Evolutionary conservation across 2,888 invertebrate species (phyloP).

Genomic region (Lochmaea crataegi): DNA sequence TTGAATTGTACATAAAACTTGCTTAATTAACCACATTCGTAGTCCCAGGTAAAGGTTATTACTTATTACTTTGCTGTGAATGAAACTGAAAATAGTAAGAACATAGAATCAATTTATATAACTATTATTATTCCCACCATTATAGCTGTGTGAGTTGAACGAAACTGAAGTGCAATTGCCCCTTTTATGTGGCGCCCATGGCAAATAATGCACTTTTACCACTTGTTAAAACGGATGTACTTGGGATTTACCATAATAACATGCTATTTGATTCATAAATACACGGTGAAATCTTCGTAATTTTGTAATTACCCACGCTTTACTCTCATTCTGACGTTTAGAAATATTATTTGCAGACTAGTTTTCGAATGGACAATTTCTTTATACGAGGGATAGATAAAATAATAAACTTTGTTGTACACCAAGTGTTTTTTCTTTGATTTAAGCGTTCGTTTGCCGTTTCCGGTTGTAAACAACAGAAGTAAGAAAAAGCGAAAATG

Average conservation of each 20-base stretch:
- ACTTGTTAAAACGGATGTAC: constrained; percentile 48
- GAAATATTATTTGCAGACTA: constrained; percentile 36
- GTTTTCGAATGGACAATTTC: constrained; percentile 16
- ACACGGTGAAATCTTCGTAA: constrained; percentile 42
- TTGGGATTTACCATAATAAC: constrained; percentile 48
- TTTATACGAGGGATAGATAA: background rate
- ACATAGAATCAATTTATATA: constrained; percentile 1
- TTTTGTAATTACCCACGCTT: constrained; percentile 46
- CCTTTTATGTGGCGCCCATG: constrained; percentile 24
- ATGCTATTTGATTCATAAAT: constrained; percentile 47
- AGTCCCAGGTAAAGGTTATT: too few species aligned
- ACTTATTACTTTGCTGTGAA: background rate
- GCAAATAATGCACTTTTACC: constrained; percentile 42
- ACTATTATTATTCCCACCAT: constrained; percentile 22
- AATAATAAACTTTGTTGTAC: too few species aligned
- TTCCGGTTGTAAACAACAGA: too few species aligned
- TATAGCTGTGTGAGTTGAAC: constrained; percentile 9
- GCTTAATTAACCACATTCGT: too few species aligned
- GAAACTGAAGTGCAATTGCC: constrained; percentile 30
- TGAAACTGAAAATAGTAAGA: background rate
- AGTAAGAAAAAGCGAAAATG: too few species aligned
- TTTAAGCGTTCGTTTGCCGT: too few species aligned
- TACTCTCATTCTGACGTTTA: constrained; percentile 30
- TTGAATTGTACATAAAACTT: too few species aligned
- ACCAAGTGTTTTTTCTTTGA: too few species aligned